Percentiles rank a stretch among this genome's conserved stretches.
phyloP scores from a whole-genome alignment of 2,797 vertebrate species.

The Propithecus deckenii region DNA sequence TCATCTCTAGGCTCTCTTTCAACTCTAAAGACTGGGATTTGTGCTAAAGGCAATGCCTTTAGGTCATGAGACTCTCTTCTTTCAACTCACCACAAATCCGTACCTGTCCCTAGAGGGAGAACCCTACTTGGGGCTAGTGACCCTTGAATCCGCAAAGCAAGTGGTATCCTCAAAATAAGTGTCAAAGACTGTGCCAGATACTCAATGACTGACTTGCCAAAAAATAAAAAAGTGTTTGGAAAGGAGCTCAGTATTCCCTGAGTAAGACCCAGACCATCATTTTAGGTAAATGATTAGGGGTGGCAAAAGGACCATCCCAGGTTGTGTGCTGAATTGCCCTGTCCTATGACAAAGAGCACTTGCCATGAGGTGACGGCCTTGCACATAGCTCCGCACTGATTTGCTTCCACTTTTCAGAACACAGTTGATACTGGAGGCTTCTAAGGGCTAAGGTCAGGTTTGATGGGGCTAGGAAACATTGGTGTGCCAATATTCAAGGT shows the following conservation, averaged over 20 bases:
- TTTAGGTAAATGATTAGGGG: background rate
- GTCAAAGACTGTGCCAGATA: background rate
- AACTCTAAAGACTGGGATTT: background rate
- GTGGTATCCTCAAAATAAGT: background rate
- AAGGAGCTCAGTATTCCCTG: background rate
- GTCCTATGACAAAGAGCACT: constrained; percentile 68
- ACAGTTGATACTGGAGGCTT: background rate
- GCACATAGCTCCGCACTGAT: background rate
- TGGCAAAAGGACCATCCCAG: background rate
- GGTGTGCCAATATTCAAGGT: background rate
- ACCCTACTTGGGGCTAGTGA: background rate
- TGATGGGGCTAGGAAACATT: background rate
- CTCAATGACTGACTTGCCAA: background rate
- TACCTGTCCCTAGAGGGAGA: background rate
- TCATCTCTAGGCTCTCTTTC: background rate
- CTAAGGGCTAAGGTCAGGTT: background rate
- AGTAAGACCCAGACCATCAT: background rate
- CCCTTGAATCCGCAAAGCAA: constrained; percentile 2
- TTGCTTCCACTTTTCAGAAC: background rate
- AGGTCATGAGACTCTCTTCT: background rate
- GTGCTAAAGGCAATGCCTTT: background rate
- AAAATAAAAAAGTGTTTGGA: background rate
- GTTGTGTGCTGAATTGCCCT: background rate
- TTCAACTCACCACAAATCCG: background rate
- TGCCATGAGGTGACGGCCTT: background rate